Evolutionary conservation across 2,888 invertebrate species (phyloP).

Genomic region (Philhelius pedissequus): DNA sequence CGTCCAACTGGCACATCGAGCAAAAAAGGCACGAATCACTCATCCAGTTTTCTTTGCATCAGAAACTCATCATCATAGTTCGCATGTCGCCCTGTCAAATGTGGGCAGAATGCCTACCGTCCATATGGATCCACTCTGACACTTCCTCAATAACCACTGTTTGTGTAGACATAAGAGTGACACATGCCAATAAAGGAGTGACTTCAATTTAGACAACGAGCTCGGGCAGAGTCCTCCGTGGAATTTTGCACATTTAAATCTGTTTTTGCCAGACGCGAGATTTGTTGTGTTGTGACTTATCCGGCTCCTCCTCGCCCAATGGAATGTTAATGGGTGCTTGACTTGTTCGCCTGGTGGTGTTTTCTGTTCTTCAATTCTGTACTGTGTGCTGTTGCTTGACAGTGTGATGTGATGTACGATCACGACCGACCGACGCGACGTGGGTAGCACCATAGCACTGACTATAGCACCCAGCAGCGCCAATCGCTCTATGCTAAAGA

Average conservation of each 20-base stretch:
- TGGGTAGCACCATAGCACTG: constrained; percentile 37
- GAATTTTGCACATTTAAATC: constrained; percentile 54
- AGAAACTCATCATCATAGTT: constrained; percentile 40
- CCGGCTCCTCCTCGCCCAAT: constrained; percentile 46
- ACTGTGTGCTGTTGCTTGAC: constrained; percentile 46
- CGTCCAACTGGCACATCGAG: constrained; percentile 27
- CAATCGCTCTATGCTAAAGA: constrained; percentile 40
- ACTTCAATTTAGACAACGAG: constrained; percentile 53
- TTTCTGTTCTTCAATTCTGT: constrained; percentile 15
- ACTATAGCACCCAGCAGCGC: constrained; percentile 20
- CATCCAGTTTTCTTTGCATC: constrained; percentile 61
- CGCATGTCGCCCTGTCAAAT: constrained; percentile 54
- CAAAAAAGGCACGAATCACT: constrained; percentile 51
- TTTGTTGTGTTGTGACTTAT: constrained; percentile 68
- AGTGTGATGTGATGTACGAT: constrained; percentile 66
- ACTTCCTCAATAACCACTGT: constrained; percentile 64
- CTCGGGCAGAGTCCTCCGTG: constrained; percentile 42
- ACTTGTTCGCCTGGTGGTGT: constrained; percentile 49
- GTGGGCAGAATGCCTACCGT: constrained; percentile 42
- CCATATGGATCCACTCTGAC: constrained; percentile 66
- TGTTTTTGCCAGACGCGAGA: constrained; percentile 40
- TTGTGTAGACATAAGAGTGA: constrained; percentile 50
- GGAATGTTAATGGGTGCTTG: constrained; percentile 68
- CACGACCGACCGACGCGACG: no score
- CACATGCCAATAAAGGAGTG: constrained; percentile 63